These are phyloP conservation scores for Drosophila kepulauana DNA, from an alignment of 1,140 invertebrate genomes.

Conservation along the genomic window DNA sequence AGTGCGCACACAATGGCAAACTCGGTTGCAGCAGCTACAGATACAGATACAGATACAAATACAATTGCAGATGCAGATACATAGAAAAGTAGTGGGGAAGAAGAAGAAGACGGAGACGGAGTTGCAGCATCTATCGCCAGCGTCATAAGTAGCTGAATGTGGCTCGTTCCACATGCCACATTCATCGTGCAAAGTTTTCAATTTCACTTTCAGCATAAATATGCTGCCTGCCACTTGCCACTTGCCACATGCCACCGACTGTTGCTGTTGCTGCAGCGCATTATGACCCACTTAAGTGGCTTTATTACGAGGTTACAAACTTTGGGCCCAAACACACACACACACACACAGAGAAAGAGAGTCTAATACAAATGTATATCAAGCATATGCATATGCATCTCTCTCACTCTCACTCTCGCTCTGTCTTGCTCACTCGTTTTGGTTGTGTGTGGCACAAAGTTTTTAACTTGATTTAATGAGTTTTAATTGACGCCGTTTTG, in stretches of 20 bases:
- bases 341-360: constrained; percentile 2
- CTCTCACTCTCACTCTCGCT: background rate
- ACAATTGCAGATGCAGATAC: constrained; percentile 26
- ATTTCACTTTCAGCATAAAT: constrained; percentile 83
- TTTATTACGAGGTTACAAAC: constrained; percentile 84
- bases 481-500: constrained; percentile 75
- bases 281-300: constrained; percentile 84
- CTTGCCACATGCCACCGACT: constrained; percentile 23
- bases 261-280: constrained; percentile 46
- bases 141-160: constrained; percentile 25
- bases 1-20: constrained; percentile 50
- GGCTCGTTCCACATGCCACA: constrained; percentile 31
- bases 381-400: constrained; percentile 31
- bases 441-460: constrained; percentile 46
- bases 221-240: constrained; percentile 60
- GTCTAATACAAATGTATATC: constrained; percentile 5
- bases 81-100: background rate
- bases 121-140: constrained; percentile 2
- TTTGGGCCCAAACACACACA: constrained; percentile 44
- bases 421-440: background rate
- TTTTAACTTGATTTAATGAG: constrained; percentile 83
- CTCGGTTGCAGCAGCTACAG: constrained; percentile 15
- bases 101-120: background rate
- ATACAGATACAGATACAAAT: constrained; percentile 8
- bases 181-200: constrained; percentile 78